Base-by-base conservation (phyloP, 2,888 invertebrate genomes). In the Suillia variegata region DNA sequence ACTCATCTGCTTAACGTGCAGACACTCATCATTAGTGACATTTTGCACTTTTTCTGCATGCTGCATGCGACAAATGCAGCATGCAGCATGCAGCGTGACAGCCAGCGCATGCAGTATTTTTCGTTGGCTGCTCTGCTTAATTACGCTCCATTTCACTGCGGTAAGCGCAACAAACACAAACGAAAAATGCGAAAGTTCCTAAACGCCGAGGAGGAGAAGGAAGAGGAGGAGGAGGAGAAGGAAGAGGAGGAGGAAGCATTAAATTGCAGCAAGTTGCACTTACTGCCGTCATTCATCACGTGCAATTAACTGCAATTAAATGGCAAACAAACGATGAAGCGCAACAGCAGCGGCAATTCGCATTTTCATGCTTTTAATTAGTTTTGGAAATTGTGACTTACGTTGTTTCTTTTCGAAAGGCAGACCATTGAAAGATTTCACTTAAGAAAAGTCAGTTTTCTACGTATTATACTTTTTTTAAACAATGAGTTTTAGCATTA, bases 1-100 rank as follows among this genome's bases (percentile, higher is more conserved):
- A 63, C 51, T 65, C 63, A 61, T 63, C 65, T 65, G 63, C 63
- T 63, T 65, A 58, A 65, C 63, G 61, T 59, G 45, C 65, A 63
- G 62, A 61, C 57, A 63, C 52, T 58, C 57, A 31, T 65, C 61
- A 65, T 65, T 65, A 62, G 54, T 45, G 45, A 20, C 45, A 20
- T 20, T 18, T 45, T 5, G n/a, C 18, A 45, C 20, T 17, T 45
- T 5, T 45, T 45, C 18, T 38, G 38, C 10, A 26, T 38, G 6
- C 5, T 18, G 45, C 45, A 45, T 45, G 20, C 17, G 20, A 20
- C 45, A 45, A 45, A 45, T 20, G 45, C 45, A 3, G 45, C 18
- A 13, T n/a, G n/a, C n/a, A n/a, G n/a, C n/a, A n/a, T n/a, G n/a
- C n/a, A n/a, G n/a, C n/a, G n/a, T n/a, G n/a, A n/a, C n/a, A n/a